Conservation (phyloP, 1,140 invertebrate species). For the Trichogramma pretiosum region DNA sequence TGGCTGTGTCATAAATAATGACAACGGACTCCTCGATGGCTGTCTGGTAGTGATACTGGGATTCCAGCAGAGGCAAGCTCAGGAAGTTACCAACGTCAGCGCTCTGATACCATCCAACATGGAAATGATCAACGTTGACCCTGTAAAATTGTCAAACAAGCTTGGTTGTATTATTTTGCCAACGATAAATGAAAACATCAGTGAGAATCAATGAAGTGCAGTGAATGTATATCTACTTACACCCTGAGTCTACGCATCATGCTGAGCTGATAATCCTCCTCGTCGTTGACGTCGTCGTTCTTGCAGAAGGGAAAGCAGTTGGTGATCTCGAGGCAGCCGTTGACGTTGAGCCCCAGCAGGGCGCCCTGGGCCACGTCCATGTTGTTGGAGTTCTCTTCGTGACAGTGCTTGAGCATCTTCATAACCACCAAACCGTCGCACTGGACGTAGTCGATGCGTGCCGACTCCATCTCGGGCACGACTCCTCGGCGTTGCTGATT, state of each 20-base stretch:
- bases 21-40: constrained; percentile 98
- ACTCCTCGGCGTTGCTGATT: constrained; percentile 24
- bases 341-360: constrained; percentile 86
- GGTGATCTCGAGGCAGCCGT: constrained; percentile 92
- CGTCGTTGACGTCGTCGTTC: constrained; percentile 84
- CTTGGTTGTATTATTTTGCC: too few relatives aligned
- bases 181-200: too few relatives aligned
- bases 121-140: constrained; percentile 97
- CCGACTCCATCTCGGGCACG: constrained; percentile 54
- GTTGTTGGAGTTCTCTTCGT: constrained; percentile 90
- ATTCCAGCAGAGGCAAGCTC: constrained; percentile 83
- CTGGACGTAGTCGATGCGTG: constrained; percentile 69
- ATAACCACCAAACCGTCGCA: constrained; percentile 85
- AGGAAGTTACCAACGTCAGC: constrained; percentile 95
- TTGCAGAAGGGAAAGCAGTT: constrained; percentile 97
- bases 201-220: too few relatives aligned
- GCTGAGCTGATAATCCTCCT: constrained; percentile 92
- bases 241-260: constrained; percentile 90
- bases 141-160: constrained; percentile 44
- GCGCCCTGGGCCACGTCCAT: constrained; percentile 97
- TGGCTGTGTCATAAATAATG: constrained; percentile 96
- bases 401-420: constrained; percentile 99
- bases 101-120: constrained; percentile 99
- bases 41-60: constrained; percentile 96
- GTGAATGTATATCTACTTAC: constrained; percentile 23